These are phyloP conservation scores for Aix galericulata DNA, from an alignment of 2,113 vertebrate genomes.

Conservation along the genomic window DNA sequence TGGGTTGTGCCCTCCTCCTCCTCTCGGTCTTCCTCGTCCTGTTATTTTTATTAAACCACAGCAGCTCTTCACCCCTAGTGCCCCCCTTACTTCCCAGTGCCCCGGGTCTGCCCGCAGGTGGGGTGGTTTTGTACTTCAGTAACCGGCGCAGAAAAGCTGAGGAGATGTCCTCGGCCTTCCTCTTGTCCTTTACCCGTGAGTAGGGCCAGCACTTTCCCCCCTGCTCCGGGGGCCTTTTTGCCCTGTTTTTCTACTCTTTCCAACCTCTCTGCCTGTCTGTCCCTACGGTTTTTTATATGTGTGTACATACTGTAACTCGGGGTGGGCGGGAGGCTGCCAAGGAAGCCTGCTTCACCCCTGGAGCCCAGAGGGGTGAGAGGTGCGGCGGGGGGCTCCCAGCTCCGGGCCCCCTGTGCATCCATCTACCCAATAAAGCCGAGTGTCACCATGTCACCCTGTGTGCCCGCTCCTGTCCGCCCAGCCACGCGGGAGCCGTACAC, in stretches of 20 bases:
- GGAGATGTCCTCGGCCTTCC: not conserved
- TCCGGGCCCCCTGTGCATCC: conserved; percentile 13
- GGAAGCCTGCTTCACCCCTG: conserved; percentile 62
- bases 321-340: not conserved
- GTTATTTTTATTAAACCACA: not conserved
- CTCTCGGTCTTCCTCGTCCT: not conserved
- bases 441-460: not conserved
- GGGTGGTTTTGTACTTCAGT: not conserved
- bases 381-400: conserved; percentile 7
- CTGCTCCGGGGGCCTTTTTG: not conserved
- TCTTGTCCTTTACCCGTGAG: fast-evolving
- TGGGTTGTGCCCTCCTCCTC: not conserved
- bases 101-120: fast-evolving
- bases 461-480: not conserved
- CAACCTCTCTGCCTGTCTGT: conserved; percentile 29
- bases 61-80: not conserved
- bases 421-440: conserved; percentile 64
- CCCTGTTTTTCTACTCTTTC: not conserved
- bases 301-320: conserved; percentile 50
- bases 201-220: not conserved
- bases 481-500: not conserved
- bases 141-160: not conserved
- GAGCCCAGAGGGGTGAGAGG: not conserved
- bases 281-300: conserved; percentile 40
- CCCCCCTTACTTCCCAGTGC: not conserved